A percentile compares a stretch with the other conserved stretches of the same genome.
These are phyloP conservation scores for Montifringilla adamsi DNA, from an alignment of 2,113 vertebrate genomes.

Conservation along the genomic window DNA sequence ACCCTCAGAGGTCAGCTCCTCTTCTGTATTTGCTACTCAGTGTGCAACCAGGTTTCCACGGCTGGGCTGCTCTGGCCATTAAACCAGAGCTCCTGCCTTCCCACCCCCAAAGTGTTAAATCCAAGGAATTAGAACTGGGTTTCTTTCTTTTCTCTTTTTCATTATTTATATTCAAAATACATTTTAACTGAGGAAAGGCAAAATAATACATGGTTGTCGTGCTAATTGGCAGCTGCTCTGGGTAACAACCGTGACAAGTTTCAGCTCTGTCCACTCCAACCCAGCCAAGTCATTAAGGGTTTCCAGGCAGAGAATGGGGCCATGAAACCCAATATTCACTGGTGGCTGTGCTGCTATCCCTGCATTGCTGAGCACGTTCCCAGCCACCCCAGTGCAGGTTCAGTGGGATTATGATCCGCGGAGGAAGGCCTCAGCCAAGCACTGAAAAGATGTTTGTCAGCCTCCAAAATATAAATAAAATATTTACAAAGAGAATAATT, in stretches of 20 bases:
- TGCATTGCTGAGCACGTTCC: background rate
- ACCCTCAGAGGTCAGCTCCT: background rate
- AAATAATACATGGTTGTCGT: slow-evolving; percentile 42
- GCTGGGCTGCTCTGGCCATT: background rate
- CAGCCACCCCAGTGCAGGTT: background rate
- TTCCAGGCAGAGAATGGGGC: slow-evolving; percentile 24
- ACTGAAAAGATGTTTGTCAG: slow-evolving; percentile 36
- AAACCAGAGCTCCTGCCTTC: background rate
- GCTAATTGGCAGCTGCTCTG: slow-evolving; percentile 57
- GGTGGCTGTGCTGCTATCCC: background rate
- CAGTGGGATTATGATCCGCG: background rate
- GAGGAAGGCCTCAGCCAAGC: slow-evolving; percentile 15
- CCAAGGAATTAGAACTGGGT: background rate
- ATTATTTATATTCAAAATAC: slow-evolving; percentile 42
- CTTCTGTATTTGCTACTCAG: background rate
- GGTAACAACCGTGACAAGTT: slow-evolving; percentile 56
- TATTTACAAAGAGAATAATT: slow-evolving; percentile 66
- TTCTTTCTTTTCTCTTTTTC: background rate
- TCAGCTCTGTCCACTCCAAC: slow-evolving; percentile 50
- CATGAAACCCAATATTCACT: background rate
- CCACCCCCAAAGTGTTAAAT: background rate
- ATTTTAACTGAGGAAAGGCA: slow-evolving; percentile 39
- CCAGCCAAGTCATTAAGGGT: slow-evolving; percentile 41
- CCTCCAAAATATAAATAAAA: slow-evolving; percentile 56
- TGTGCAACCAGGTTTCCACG: background rate